Evolutionary conservation across 2,797 vertebrate genomes (phyloP).

Genomic region (Gymnopithys bicolor): DNA sequence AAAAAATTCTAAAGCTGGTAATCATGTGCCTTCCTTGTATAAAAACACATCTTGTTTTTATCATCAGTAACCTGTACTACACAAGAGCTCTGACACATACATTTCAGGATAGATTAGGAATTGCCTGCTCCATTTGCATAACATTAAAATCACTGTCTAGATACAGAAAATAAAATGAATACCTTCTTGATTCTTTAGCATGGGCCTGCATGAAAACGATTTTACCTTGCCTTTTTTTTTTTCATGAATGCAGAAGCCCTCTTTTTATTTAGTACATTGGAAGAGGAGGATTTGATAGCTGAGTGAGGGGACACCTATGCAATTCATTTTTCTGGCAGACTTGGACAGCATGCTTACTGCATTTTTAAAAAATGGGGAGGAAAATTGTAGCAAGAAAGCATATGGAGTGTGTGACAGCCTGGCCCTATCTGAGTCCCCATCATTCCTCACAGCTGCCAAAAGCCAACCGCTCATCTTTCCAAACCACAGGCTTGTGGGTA

Average conservation of each 20-base stretch:
- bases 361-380: not conserved
- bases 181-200: slow-evolving; percentile 52
- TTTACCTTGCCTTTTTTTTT: not conserved
- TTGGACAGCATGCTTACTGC: not conserved
- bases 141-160: slow-evolving; percentile 78
- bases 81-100: slow-evolving; percentile 71
- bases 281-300: slow-evolving; percentile 44
- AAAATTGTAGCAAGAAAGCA: not conserved
- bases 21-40: slow-evolving; percentile 64
- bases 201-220: slow-evolving; percentile 43
- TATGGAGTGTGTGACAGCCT: slow-evolving; percentile 27
- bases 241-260: not conserved
- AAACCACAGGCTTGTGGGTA: slow-evolving; percentile 74
- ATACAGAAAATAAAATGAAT: slow-evolving; percentile 70
- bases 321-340: slow-evolving; percentile 20
- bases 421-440: slow-evolving; percentile 60
- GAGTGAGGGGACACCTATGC: not conserved
- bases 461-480: slow-evolving; percentile 69
- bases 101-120: slow-evolving; percentile 76
- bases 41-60: slow-evolving; percentile 76
- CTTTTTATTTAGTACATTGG: slow-evolving; percentile 19
- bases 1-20: slow-evolving; percentile 67
- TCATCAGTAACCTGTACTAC: slow-evolving; percentile 74
- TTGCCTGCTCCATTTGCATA: slow-evolving; percentile 73
- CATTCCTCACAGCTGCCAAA: slow-evolving; percentile 77